phyloP scores from a whole-genome alignment of 2,888 invertebrate genomes.

The Drosophila bunnanda region DNA sequence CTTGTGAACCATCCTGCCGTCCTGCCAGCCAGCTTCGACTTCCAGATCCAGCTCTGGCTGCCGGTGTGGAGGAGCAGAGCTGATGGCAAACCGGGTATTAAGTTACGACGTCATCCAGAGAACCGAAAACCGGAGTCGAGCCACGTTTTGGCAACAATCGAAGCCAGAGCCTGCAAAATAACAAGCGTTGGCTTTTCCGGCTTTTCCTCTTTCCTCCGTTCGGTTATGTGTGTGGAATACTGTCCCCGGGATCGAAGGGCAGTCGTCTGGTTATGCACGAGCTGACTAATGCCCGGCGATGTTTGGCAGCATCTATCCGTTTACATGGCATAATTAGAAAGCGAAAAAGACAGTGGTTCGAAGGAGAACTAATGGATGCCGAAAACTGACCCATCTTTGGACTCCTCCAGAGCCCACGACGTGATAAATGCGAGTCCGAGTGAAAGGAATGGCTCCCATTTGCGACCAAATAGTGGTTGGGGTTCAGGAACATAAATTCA shows the following conservation, averaged over 20 bases:
- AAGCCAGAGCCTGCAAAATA: constrained; percentile 9
- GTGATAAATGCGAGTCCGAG: constrained; percentile 51
- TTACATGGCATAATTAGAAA: constrained; percentile 76
- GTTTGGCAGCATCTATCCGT: constrained; percentile 43
- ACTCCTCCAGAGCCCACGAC: constrained; percentile 16
- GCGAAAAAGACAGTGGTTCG: constrained; percentile 49
- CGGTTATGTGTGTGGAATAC: constrained; percentile 7
- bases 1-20: constrained; percentile 1
- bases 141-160: constrained; percentile 49
- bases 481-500: constrained; percentile 58
- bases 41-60: neutral
- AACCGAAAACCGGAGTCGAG: constrained; percentile 4
- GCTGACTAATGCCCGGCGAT: constrained; percentile 56
- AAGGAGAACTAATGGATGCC: constrained; percentile 56
- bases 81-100: constrained; percentile 38
- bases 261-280: constrained; percentile 66
- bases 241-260: constrained; percentile 18
- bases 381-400: constrained; percentile 45
- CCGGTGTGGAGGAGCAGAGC: neutral
- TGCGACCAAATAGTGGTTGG: constrained; percentile 40
- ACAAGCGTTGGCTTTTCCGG: constrained; percentile 10
- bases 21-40: neutral
- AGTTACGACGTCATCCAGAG: constrained; percentile 39
- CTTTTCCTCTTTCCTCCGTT: neutral
- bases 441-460: constrained; percentile 34